Conservation (phyloP, 2,113 vertebrate genomes). For the Xyliphius kryptos region DNA sequence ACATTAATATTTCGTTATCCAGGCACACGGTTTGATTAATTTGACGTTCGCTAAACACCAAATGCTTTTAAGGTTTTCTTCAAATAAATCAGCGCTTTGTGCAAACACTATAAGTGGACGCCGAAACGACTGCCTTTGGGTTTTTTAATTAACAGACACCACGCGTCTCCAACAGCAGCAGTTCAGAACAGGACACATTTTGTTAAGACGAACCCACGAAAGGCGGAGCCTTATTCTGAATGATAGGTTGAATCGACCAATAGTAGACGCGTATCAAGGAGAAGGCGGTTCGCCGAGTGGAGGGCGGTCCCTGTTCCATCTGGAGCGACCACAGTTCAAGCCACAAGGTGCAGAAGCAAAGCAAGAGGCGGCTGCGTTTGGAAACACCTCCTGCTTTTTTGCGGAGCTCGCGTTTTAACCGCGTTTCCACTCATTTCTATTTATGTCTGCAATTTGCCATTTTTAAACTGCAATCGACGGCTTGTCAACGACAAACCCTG, state of each 20-base stretch:
- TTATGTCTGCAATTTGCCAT: background rate
- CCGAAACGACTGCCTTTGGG: too few relatives aligned
- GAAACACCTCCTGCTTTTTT: background rate
- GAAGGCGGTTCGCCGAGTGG: constrained; percentile 26
- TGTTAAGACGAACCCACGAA: too few relatives aligned
- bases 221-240: background rate
- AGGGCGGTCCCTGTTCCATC: constrained; percentile 4
- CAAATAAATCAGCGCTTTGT: background rate
- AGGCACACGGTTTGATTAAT: constrained; percentile 4
- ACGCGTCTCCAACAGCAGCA: too few relatives aligned
- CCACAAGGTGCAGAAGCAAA: background rate
- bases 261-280: background rate
- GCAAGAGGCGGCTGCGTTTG: background rate
- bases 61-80: background rate
- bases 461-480: background rate
- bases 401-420: background rate
- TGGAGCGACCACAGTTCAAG: background rate
- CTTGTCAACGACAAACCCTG: background rate
- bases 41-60: background rate
- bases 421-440: background rate
- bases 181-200: too few relatives aligned
- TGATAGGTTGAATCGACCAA: constrained; percentile 8
- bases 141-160: too few relatives aligned
- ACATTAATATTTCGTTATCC: background rate
- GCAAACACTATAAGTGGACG: background rate